Base-by-base conservation (phyloP, 2,797 vertebrate species). In the Pseudochromis fuscus region DNA sequence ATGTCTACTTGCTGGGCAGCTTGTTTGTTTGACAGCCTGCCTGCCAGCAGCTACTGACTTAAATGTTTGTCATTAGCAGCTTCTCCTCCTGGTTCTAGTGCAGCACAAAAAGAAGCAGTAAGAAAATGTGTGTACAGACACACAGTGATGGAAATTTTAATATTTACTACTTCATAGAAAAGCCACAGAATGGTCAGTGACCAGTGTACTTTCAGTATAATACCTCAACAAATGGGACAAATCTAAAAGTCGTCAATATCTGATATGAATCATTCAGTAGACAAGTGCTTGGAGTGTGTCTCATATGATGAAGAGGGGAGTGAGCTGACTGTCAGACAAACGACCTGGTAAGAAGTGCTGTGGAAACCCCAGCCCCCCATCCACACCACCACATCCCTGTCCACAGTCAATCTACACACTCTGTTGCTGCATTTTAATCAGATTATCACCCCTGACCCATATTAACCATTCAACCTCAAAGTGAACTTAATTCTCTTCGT, bases 361-460 rank as follows among this genome's bases (percentile, higher is more conserved):
- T 67, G 49, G 40, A 72, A 66, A 48, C 30, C 30, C 31, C 31
- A 27, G 48, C 40, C 42, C 33, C 30, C 62, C 81, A 67, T 35
- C 64, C 66, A 58, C 44, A 30, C 12, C 10, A 6, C 23, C 55
- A 64, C 51, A n/a, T 60, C 44, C 25, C 69, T 25, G 60, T 67
- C 62, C 72, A 25, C 63, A 51, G 63, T 72, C 67, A 70, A 56
- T 72, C 66, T 59, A 37, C 72, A 53, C 52, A 46, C 48, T 53
- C 55, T 67, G 38, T 24, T 63, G 58, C 48, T 67, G 53, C 60
- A 68, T 86, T 82, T 81, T 83, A 86, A 91, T 88, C 82, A 86
- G 80, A 90, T 91, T 85, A 91, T 66, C 58, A 72, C 67, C 76
- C 67, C 0, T 87, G 79, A 82, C 74, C 78, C 68, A 89, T 72